These are phyloP conservation scores for Schizaphis graminum DNA, from an alignment of 2,888 invertebrate genomes.

Conservation along the genomic window DNA sequence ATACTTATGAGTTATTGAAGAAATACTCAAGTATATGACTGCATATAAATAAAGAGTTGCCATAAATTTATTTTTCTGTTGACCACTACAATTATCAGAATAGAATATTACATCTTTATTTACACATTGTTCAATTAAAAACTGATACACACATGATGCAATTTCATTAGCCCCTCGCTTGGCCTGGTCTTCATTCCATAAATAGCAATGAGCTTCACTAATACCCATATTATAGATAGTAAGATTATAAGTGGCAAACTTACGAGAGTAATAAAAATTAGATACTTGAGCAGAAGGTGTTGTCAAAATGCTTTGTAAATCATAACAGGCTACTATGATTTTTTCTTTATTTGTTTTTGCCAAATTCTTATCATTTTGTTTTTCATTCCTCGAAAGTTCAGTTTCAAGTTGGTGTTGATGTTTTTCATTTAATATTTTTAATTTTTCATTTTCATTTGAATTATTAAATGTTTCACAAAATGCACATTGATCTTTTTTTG, in stretches of 20 bases:
- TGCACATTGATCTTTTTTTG: slow-evolving; percentile 8
- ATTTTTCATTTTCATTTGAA: background rate
- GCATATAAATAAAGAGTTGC: slow-evolving; percentile 67
- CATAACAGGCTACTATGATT: background rate
- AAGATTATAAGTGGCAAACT: slow-evolving; percentile 10
- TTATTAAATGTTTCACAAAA: background rate
- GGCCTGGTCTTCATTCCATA: background rate
- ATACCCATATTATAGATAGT: background rate
- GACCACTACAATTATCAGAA: slow-evolving; percentile 67
- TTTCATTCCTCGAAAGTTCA: background rate
- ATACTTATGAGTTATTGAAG: slow-evolving; percentile 67
- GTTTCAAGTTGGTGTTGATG: background rate
- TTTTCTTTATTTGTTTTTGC: background rate
- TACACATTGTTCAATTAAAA: background rate
- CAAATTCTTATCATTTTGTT: slow-evolving; percentile 3
- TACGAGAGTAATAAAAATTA: background rate
- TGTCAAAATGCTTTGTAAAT: slow-evolving; percentile 17
- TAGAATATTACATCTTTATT: background rate
- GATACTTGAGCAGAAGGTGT: slow-evolving; percentile 1
- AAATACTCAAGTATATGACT: slow-evolving; percentile 55
- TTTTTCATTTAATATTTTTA: background rate
- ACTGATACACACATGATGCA: background rate
- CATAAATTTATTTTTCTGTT: slow-evolving; percentile 68
- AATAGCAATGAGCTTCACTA: background rate
- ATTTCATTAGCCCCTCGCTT: background rate